These are phyloP conservation scores for Synanthedon andrenaeformis DNA, from an alignment of 2,888 invertebrate genomes.

Conservation along the genomic window DNA sequence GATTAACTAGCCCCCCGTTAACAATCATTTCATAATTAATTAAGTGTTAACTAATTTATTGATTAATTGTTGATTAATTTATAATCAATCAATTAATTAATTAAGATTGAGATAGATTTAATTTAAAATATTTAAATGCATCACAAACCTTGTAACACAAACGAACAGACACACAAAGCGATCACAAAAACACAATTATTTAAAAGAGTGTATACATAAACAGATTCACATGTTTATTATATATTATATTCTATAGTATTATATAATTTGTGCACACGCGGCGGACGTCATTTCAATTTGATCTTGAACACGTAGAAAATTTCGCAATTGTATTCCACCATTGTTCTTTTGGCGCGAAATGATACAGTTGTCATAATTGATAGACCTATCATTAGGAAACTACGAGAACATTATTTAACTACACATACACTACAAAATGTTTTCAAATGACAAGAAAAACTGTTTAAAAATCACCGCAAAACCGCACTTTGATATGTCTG, in stretches of 20 bases:
- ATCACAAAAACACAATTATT: slow-evolving; percentile 4
- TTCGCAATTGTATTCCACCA: slow-evolving; percentile 39
- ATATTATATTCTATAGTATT: slow-evolving; percentile 23
- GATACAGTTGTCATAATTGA: slow-evolving; percentile 42
- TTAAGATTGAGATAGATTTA: no score
- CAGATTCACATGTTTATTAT: slow-evolving; percentile 12
- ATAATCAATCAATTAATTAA: no score
- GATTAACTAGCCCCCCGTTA: no score
- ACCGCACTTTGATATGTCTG: slow-evolving; percentile 29
- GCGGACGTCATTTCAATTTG: slow-evolving; percentile 60
- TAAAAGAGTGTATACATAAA: not conserved
- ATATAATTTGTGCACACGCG: slow-evolving; percentile 16
- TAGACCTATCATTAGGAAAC: slow-evolving; percentile 13
- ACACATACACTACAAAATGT: slow-evolving; percentile 6
- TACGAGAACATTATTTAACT: slow-evolving; percentile 6
- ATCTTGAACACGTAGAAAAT: slow-evolving; percentile 60
- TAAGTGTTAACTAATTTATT: no score
- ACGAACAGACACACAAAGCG: slow-evolving; percentile 1
- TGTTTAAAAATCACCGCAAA: slow-evolving; percentile 26
- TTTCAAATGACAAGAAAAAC: slow-evolving; percentile 20
- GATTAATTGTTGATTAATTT: no score
- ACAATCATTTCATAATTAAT: no score
- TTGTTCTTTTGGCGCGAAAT: slow-evolving; percentile 61
- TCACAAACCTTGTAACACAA: slow-evolving; percentile 4
- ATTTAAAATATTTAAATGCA: no score